phyloP scores from a whole-genome alignment of 2,888 invertebrate species.

The Oxytorus armatus region DNA sequence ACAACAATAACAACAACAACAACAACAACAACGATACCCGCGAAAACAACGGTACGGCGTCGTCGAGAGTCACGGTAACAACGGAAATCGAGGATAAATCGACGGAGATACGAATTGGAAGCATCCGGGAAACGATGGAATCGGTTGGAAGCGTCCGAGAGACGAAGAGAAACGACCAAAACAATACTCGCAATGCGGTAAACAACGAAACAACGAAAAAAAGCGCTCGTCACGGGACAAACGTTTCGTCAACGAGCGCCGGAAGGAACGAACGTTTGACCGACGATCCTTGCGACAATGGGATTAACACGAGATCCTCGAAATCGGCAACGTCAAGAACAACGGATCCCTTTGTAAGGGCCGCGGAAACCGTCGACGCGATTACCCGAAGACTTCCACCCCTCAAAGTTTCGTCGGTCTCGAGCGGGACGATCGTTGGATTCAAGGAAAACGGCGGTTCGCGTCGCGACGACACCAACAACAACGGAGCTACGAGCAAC shows the following conservation, averaged over 20 bases:
- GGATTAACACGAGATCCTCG: constrained; percentile 47
- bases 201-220: constrained; percentile 16
- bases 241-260: neutral
- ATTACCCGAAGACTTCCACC: constrained; percentile 65
- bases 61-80: neutral
- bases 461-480: constrained; percentile 69
- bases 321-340: constrained; percentile 47
- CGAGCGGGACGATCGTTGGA: constrained; percentile 51
- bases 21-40: constrained; percentile 73
- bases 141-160: neutral
- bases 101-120: neutral
- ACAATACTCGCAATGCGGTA: too few species aligned
- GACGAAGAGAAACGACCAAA: neutral
- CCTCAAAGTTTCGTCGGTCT: constrained; percentile 48
- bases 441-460: constrained; percentile 40
- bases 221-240: constrained; percentile 2
- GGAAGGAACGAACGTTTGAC: neutral
- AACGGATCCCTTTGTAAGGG: constrained; percentile 51
- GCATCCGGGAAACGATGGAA: neutral
- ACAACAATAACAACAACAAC: constrained; percentile 63
- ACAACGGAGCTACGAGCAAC: constrained; percentile 65
- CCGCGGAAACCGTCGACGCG: constrained; percentile 63
- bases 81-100: constrained; percentile 18
- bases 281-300: constrained; percentile 69
- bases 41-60: constrained; percentile 57